These are phyloP conservation scores for Polietes domitor DNA, from an alignment of 2,888 invertebrate genomes.

Conservation along the genomic window DNA sequence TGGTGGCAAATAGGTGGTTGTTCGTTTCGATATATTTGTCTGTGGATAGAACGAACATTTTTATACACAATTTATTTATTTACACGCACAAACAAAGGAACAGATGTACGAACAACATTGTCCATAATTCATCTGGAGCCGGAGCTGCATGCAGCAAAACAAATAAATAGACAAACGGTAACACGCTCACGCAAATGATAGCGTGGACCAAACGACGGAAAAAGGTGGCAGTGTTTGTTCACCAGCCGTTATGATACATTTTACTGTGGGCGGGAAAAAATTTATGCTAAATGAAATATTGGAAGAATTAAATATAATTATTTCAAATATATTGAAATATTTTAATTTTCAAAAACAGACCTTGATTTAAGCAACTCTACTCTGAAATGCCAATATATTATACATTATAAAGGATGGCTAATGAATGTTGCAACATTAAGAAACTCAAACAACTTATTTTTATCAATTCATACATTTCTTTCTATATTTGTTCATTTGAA, in stretches of 20 bases:
- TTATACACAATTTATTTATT: neutral
- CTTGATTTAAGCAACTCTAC: no score
- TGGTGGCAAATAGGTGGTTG: neutral
- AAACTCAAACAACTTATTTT: no score
- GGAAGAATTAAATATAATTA: no score
- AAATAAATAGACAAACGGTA: neutral
- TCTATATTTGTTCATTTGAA: no score
- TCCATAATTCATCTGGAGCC: neutral
- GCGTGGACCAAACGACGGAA: neutral
- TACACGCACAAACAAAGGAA: conserved; percentile 1
- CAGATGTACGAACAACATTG: conserved; percentile 11
- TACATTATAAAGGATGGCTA: no score
- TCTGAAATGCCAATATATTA: no score
- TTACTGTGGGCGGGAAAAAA: neutral
- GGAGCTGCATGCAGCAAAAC: neutral
- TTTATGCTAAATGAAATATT: no score
- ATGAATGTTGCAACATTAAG: no score
- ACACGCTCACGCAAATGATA: neutral
- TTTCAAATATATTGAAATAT: no score
- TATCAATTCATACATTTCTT: no score
- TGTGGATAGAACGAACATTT: neutral
- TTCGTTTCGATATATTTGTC: neutral
- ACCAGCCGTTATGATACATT: neutral
- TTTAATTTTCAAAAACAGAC: no score
- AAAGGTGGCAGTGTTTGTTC: neutral